Evolutionary conservation across 1,140 invertebrate genomes (phyloP), one percentile per base, ranked within the genome.

Genomic region (Papilio polyxenes): DNA sequence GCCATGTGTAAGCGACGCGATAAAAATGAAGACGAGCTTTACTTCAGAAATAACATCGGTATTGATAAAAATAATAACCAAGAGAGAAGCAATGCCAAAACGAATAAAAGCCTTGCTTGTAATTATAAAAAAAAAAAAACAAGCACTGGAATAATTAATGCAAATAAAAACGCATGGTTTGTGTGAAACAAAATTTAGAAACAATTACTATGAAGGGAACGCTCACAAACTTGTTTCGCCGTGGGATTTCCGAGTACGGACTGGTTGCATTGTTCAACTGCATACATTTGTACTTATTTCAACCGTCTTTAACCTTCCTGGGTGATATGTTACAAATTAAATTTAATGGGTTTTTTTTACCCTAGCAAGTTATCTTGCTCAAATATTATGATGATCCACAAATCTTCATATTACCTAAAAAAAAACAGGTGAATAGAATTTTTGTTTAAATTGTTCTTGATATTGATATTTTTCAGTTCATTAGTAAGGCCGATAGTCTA

Each of bases 1-100:
- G 31, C 40, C 77, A 79, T 79, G 56, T 44, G 77, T 65, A 79
- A 79, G 6, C 59, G 77, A 37, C 40, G 49, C 49, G 77, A 79
- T 79, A 79, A 79, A 62, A 79, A 62, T 79, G 62, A 59, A 56
- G 31, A 56, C 56, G 23, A 65, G 20, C 44, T 51, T 53, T 77
- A 56, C 49, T 77, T n/a, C 11, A 31, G 65, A 37, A 69, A 69
- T 37, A 69, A 69, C 23, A 69, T 69, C 31, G 11, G 31, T 69
- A 69, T 69, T 69, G 65, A 37, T 69, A 69, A 69, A 69, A 69
- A 69, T 8, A 13, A 37, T 69, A 3, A 37, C 13, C 59, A 3
- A 62, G 17, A 62, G 9, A 65, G 23, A 65, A 65, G 7, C 20
- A 65, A 65, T 65, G 53, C 53, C 17, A 59, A 17, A 59, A 59